Conservation (phyloP, 1,140 invertebrate species). For the Hermetia illucens region DNA sequence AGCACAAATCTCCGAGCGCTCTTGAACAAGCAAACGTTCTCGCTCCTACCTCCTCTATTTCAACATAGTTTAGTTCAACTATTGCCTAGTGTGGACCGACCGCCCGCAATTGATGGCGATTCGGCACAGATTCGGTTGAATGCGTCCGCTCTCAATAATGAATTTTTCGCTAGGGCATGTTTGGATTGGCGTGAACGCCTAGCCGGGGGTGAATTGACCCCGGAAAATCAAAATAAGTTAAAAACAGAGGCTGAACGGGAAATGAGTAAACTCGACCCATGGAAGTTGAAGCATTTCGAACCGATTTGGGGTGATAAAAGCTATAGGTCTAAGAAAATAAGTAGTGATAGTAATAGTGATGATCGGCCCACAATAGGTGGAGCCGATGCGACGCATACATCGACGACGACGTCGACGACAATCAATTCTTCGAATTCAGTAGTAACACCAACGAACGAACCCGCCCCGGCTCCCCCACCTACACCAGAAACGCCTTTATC, state of each 20-base stretch:
- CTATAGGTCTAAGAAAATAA: too few species aligned
- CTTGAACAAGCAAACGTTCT: slow-evolving; percentile 83
- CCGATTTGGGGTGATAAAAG: slow-evolving; percentile 87
- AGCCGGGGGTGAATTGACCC: slow-evolving; percentile 89
- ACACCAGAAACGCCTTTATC: too few species aligned
- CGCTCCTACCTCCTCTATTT: slow-evolving; percentile 70
- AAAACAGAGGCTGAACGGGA: slow-evolving; percentile 87
- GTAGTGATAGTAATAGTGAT: too few species aligned
- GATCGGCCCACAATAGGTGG: too few species aligned
- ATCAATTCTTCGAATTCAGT: too few species aligned
- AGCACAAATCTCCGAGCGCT: slow-evolving; percentile 80
- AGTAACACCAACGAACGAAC: too few species aligned
- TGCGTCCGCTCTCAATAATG: slow-evolving; percentile 84
- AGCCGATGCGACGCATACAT: too few species aligned
- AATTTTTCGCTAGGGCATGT: slow-evolving; percentile 90
- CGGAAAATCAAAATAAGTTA: slow-evolving; percentile 83
- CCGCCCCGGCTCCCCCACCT: too few species aligned
- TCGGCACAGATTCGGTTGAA: slow-evolving; percentile 37
- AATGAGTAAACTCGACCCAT: slow-evolving; percentile 85
- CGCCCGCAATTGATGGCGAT: slow-evolving; percentile 33
- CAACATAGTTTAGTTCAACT: slow-evolving; percentile 85
- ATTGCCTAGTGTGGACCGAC: slow-evolving; percentile 78
- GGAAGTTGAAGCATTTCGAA: slow-evolving; percentile 95
- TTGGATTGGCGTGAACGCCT: slow-evolving; percentile 85
- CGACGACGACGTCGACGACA: too few species aligned